A percentile compares a stretch with the other conserved stretches of the same genome.
These are phyloP conservation scores for Corythornis leucogaster DNA, from an alignment of 2,797 vertebrate genomes.

Conservation along the genomic window DNA sequence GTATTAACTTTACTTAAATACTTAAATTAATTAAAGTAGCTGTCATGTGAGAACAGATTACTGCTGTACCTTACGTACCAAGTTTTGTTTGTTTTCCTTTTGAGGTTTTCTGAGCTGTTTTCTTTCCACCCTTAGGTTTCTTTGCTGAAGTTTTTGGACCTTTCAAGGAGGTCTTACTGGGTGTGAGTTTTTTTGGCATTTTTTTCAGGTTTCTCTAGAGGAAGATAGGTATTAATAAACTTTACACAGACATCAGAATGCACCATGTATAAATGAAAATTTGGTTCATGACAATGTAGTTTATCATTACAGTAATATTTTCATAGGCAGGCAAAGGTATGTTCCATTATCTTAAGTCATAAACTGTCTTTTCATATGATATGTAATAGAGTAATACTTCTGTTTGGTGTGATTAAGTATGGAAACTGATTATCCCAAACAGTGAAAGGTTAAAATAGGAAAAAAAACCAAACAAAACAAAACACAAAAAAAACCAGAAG, in stretches of 20 bases:
- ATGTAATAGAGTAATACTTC: not conserved
- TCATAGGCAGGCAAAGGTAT: not conserved
- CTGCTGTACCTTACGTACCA: slow-evolving; percentile 48
- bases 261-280: not conserved
- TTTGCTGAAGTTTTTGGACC: not conserved
- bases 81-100: slow-evolving; percentile 36
- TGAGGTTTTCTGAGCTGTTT: not conserved
- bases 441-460: not conserved
- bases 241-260: not conserved
- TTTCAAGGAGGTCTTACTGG: not conserved
- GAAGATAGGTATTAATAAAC: slow-evolving; percentile 14
- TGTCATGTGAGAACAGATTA: not conserved
- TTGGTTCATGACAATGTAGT: not conserved
- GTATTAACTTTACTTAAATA: not conserved
- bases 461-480: no score
- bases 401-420: not conserved
- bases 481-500: not conserved
- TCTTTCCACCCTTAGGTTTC: slow-evolving; percentile 29
- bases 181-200: slow-evolving; percentile 45
- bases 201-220: slow-evolving; percentile 36
- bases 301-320: not conserved
- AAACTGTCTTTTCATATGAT: not conserved
- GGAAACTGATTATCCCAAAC: not conserved
- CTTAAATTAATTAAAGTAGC: not conserved
- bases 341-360: not conserved